Percentiles rank a stretch among this genome's conserved stretches.
phyloP scores from a whole-genome alignment of 2,113 vertebrate genomes.

The Atherinomorus stipes region DNA sequence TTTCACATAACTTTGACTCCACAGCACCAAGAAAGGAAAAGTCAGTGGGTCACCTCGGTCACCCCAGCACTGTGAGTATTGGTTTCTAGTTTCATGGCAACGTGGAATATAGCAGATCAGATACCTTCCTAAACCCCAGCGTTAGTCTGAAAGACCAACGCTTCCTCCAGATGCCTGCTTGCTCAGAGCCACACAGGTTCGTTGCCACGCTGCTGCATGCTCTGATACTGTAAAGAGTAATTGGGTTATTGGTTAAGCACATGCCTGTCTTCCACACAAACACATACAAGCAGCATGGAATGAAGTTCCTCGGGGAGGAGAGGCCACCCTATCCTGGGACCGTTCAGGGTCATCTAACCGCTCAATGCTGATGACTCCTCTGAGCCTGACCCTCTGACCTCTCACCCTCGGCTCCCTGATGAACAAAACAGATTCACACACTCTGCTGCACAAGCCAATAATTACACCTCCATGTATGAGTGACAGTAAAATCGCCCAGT shows the following conservation, averaged over 20 bases:
- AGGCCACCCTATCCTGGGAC: constrained; percentile 57
- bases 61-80: neutral
- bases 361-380: constrained; percentile 67
- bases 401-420: constrained; percentile 65
- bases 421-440: constrained; percentile 75
- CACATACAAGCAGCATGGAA: constrained; percentile 53
- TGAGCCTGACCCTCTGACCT: constrained; percentile 65
- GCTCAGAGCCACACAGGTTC: no score
- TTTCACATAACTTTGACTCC: no score
- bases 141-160: no score
- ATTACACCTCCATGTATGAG: constrained; percentile 16
- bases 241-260: constrained; percentile 7
- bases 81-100: no score
- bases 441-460: constrained; percentile 35
- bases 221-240: neutral
- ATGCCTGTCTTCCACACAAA: constrained; percentile 13
- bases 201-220: neutral
- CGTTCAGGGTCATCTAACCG: constrained; percentile 72
- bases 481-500: constrained; percentile 32
- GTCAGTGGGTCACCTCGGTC: neutral
- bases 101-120: no score
- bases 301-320: constrained; percentile 56
- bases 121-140: no score
- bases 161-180: neutral
- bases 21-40: no score